Conservation (phyloP, 2,797 vertebrate species). For the Paratrypauchen microcephalus region DNA sequence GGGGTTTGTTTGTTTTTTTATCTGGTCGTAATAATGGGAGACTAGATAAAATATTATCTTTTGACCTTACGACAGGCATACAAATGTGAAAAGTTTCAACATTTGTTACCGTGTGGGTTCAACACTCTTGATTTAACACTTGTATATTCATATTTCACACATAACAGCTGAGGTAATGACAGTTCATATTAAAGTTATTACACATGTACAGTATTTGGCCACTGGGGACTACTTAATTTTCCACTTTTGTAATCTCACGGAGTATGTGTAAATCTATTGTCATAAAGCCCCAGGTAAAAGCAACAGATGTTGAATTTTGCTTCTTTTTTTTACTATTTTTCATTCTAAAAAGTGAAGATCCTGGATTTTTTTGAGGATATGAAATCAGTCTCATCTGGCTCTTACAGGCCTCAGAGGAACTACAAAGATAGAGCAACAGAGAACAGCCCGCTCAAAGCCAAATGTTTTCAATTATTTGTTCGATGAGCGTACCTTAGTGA, state of each 20-base stretch:
- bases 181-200: not conserved
- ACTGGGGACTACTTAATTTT: not conserved
- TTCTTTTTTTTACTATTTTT: not conserved
- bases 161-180: not conserved
- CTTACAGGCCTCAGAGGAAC: not conserved
- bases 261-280: constrained; percentile 1
- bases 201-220: not conserved
- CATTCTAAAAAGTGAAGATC: constrained; percentile 5
- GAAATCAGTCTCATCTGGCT: constrained; percentile 3
- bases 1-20: no score
- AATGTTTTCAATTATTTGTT: constrained; percentile 15
- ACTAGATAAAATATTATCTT: not conserved
- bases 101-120: not conserved
- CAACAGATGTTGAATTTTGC: constrained; percentile 6
- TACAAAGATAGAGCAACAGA: not conserved
- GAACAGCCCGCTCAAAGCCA: not conserved
- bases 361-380: not conserved
- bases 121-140: constrained; percentile 1
- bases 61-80: not conserved
- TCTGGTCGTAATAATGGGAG: not conserved
- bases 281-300: not conserved
- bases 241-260: not conserved
- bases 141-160: not conserved
- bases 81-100: not conserved
- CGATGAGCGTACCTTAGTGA: constrained; percentile 9